Evolutionary conservation across 2,888 invertebrate species (phyloP), one percentile per base, ranked within the genome.

Genomic region (Argyra leucocephala): DNA sequence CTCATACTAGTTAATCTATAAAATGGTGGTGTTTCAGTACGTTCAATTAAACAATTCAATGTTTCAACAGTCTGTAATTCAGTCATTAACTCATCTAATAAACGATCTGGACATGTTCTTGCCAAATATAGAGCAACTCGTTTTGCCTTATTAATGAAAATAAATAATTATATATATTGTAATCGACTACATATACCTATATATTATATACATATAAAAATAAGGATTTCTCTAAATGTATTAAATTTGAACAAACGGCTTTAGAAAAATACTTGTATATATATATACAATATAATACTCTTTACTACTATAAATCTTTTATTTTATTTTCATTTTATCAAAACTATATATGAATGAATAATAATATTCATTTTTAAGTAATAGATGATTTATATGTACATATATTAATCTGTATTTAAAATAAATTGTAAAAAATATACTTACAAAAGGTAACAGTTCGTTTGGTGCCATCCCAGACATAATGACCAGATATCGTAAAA

Each of bases 11-110:
- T 96, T 73, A 97, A 85, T 57, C 98, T 86, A 81, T 96, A 99
- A 82, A 96, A 99, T 5, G 98, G 99, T 26, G 98, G 96, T 0
- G 97, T 96, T 83, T 98, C 97, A 0, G 96, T 97, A 68, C 98
- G 85, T 79, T 98, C 97, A 71, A 99, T 94, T 70, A 93, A 85
- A 78, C 96, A 96, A 81, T 95, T 96, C 65, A 97, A 84, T 0
- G 96, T 95, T 81, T 97, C 97, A 23, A 97, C 96, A 0, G 96
- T 96, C 82, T 96, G 96, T 70, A 99, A 83, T 80, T 99, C 98
- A 23, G 90, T 89, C 92, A 98, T 95, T 85, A 99, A 88, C 81
- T 99, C 96, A 76, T 98, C 96, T 26, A 99, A 85, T 18, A 98
- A 85, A 36, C 95, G 86, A 76, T 95, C 94, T 0, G 97, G 93